These are phyloP conservation scores for Neopelma chrysocephalum DNA, from an alignment of 2,797 vertebrate genomes.

Conservation along the genomic window DNA sequence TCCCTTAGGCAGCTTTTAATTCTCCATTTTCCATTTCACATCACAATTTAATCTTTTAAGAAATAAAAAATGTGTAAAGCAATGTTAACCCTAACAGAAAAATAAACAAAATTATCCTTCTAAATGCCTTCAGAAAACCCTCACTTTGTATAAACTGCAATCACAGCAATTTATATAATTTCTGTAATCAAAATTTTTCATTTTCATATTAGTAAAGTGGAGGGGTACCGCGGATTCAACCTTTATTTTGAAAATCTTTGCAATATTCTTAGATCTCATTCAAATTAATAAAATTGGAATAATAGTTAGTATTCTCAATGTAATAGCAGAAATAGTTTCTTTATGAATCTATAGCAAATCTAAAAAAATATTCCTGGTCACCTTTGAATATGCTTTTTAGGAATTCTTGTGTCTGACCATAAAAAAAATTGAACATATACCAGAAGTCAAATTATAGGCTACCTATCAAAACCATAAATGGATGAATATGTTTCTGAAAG, in stretches of 20 bases:
- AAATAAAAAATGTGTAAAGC: neutral
- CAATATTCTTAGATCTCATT: neutral
- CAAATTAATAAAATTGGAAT: neutral
- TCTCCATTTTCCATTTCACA: neutral
- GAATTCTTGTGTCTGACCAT: neutral
- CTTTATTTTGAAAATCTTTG: neutral
- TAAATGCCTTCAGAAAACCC: neutral
- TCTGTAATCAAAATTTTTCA: neutral
- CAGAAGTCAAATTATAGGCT: neutral
- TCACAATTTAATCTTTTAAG: neutral
- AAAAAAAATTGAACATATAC: neutral
- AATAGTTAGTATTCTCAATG: neutral
- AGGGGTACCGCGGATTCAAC: neutral
- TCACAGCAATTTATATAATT: neutral
- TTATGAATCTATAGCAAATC: neutral
- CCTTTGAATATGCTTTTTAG: neutral
- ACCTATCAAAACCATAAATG: neutral
- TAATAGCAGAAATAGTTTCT: neutral
- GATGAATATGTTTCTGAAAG: neutral
- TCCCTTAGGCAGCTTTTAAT: neutral
- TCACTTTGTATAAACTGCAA: neutral
- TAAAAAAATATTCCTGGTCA: neutral
- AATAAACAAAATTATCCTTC: neutral
- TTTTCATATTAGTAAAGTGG: neutral
- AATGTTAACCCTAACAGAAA: neutral